Evolutionary conservation across 64 coral and sea anemone species (phyloP), one percentile per base, ranked within the genome.

Genomic region (Acropora tenuis): DNA sequence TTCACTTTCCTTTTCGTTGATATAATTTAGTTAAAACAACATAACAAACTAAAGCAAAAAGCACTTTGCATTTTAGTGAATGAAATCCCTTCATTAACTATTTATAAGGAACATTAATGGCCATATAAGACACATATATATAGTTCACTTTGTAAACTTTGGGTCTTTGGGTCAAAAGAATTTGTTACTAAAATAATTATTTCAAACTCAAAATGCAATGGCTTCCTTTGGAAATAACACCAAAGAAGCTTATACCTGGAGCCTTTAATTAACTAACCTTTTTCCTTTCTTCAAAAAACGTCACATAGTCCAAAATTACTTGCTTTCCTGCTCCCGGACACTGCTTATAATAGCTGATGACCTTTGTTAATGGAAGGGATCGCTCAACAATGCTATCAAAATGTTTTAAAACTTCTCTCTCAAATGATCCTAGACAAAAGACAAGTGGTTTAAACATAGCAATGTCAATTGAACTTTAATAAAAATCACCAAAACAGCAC

Each of bases 241-340:
- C 30, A 6, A 88, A 76, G 10, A 75, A 44, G 59, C 59, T 63
- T 13, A 63, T 63, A 63, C 59, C 59, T 13, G 59, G 59, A 13
- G 10, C 59, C 59, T 63, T 63, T 49, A 50, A 43, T 47, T 18
- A 88, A 46, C 73, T 45, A 75, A 92, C 90, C 48, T 47, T 18
- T 76, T 63, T 84, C 10, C 80, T 84, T 57, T 92, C 80, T 41
- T 85, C 90, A 52, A 84, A 92, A 55, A 86, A 92, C 13, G 80
- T 84, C 7, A 92, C 44, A 53, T 86, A 85, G 48, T 69, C 50
- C 61, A 92, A 68, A 52, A 92, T 48, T 17, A 83, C 90, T 41
- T 92, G 72, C 10, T 68, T 49, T 47, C 55, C 82, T 45, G 90
- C 47, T 66, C 82, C 90, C 45, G 49, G 8, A 17, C 90, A 78